Evolutionary conservation across 2,113 vertebrate genomes (phyloP).

Genomic region (Verasper variegatus): DNA sequence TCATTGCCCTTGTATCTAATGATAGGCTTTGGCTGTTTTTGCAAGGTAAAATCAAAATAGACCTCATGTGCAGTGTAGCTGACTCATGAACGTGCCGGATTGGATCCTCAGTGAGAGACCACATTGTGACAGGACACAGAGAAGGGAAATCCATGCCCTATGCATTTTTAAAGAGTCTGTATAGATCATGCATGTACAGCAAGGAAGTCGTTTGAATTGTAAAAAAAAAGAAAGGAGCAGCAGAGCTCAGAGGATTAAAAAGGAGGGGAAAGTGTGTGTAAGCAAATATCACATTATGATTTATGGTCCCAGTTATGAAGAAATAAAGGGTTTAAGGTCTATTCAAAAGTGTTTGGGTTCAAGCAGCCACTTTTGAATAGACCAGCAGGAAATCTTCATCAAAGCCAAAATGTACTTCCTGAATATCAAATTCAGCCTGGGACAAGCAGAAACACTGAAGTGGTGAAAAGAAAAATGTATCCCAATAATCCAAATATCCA

Average conservation of each 20-base stretch:
- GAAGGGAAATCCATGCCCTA: constrained; percentile 42
- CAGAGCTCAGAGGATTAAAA: constrained; percentile 19
- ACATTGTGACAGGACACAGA: constrained; percentile 28
- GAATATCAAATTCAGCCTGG: constrained; percentile 32
- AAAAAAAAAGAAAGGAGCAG: constrained; percentile 3
- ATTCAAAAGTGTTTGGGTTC: not conserved
- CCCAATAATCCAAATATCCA: constrained; percentile 13
- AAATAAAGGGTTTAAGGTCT: constrained; percentile 1
- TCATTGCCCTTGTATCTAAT: constrained; percentile 64
- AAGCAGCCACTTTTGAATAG: constrained; percentile 2
- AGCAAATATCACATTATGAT: not conserved
- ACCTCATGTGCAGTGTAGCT: constrained; percentile 47
- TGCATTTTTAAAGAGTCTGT: constrained; percentile 49
- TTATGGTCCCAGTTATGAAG: constrained; percentile 8
- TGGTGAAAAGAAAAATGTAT: not conserved
- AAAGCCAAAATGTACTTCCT: constrained; percentile 31
- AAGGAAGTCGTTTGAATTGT: constrained; percentile 25
- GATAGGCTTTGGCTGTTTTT: constrained; percentile 53
- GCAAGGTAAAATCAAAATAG: constrained; percentile 53
- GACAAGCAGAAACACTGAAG: not conserved
- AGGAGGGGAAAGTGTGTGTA: not conserved
- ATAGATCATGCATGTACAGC: constrained; percentile 11
- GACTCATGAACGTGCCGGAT: constrained; percentile 30
- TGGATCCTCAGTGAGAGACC: constrained; percentile 30
- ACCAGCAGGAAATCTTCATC: constrained; percentile 26